Evolutionary conservation across 2,113 vertebrate species (phyloP).

Genomic region (Esox niger): DNA sequence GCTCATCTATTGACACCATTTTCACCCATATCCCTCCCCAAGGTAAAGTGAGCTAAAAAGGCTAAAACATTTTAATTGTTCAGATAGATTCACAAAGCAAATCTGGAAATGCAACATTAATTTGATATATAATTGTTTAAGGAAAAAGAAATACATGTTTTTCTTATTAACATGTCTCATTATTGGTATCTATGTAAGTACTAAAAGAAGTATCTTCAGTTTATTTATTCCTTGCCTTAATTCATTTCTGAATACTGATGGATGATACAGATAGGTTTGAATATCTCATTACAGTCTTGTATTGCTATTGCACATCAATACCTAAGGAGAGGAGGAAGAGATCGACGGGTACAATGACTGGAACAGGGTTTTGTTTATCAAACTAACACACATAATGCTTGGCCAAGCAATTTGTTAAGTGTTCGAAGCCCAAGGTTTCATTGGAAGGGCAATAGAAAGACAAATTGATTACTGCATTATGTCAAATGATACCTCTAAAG

Average conservation of each 20-base stretch:
- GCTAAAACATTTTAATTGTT: too few relatives aligned
- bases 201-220: too few relatives aligned
- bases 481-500: constrained; percentile 36
- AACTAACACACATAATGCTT: background rate
- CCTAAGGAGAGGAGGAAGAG: background rate
- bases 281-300: background rate
- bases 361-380: background rate
- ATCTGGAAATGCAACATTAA: too few relatives aligned
- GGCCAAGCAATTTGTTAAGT: constrained; percentile 56
- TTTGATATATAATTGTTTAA: too few relatives aligned
- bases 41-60: too few relatives aligned
- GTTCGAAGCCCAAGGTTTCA: constrained; percentile 37
- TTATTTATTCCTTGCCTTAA: background rate
- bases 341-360: background rate
- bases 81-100: too few relatives aligned
- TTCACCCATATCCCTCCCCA: too few relatives aligned
- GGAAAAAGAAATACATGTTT: too few relatives aligned
- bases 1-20: too few relatives aligned
- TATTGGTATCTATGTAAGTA: too few relatives aligned
- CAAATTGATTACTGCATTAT: constrained; percentile 58
- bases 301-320: background rate
- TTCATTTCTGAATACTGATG: background rate
- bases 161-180: too few relatives aligned
- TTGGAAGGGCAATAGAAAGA: constrained; percentile 52
- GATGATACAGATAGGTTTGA: too few relatives aligned